Evolutionary conservation across 1,140 invertebrate species (phyloP).

Genomic region (Daktulosphaira vitifoliae): DNA sequence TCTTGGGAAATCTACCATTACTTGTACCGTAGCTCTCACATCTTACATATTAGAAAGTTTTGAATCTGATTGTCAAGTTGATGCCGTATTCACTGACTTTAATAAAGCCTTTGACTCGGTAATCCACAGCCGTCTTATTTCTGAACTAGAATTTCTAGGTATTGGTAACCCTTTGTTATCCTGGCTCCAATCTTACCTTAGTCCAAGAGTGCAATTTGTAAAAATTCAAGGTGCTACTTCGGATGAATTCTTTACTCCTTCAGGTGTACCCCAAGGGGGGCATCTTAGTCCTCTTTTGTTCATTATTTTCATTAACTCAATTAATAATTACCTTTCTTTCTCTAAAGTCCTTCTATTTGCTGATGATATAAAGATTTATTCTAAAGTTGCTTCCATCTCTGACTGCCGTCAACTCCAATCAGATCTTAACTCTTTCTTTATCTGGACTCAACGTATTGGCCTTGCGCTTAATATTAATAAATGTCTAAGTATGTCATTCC

Average conservation of each 20-base stretch:
- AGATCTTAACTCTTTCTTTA: background rate
- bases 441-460: background rate
- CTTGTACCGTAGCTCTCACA: background rate
- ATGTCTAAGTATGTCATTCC: no score
- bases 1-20: background rate
- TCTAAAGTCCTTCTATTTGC: background rate
- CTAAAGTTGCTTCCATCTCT: background rate
- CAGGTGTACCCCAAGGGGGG: background rate
- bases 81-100: background rate
- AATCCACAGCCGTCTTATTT: background rate
- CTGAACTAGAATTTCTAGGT: background rate
- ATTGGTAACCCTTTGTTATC: background rate
- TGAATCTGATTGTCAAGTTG: slow-evolving; percentile 1
- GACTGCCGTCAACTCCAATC: background rate
- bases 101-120: background rate
- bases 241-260: background rate
- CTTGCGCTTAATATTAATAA: background rate
- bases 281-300: background rate
- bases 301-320: background rate
- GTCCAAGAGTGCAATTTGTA: background rate
- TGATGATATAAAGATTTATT: background rate
- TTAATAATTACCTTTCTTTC: background rate
- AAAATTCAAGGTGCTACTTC: background rate
- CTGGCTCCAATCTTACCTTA: background rate
- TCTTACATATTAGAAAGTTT: background rate